These are phyloP conservation scores for Temnothorax nylanderi DNA, from an alignment of 1,140 invertebrate genomes.

Conservation along the genomic window DNA sequence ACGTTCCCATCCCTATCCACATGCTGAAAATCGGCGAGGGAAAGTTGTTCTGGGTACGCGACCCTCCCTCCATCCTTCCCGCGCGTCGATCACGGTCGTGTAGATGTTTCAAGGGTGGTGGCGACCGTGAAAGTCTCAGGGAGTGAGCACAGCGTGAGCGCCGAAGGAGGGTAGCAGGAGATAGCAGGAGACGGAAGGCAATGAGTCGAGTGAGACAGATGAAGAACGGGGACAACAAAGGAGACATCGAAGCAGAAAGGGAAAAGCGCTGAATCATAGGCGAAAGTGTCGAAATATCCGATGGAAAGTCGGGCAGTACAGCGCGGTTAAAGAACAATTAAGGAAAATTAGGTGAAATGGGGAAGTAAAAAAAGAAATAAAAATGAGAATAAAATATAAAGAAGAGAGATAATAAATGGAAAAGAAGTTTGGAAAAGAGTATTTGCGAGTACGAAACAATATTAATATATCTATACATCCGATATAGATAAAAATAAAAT, in stretches of 20 bases:
- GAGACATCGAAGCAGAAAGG: conserved; percentile 51
- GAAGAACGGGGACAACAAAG: conserved; percentile 32
- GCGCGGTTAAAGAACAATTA: not conserved
- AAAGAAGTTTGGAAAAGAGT: not conserved
- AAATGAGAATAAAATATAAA: not conserved
- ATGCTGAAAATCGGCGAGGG: conserved; percentile 50
- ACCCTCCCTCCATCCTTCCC: conserved; percentile 17
- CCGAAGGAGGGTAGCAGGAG: not conserved
- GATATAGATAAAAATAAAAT: not conserved
- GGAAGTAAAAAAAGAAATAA: not conserved
- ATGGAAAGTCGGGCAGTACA: conserved; percentile 15
- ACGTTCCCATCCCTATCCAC: not conserved
- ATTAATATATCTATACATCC: not conserved
- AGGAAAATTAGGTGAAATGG: not conserved
- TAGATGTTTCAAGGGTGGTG: conserved; percentile 54
- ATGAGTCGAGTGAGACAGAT: conserved; percentile 5
- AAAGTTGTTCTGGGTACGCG: conserved; percentile 72
- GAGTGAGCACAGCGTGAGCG: conserved; percentile 40
- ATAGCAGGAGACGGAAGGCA: not conserved
- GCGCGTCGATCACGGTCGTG: conserved; percentile 48
- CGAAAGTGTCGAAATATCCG: not conserved
- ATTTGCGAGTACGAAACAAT: not conserved
- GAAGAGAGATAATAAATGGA: not conserved
- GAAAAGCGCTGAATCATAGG: conserved; percentile 35
- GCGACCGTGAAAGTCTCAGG: conserved; percentile 67